These are phyloP conservation scores for Druceiella hillmani DNA, from an alignment of 2,888 invertebrate genomes.

Conservation along the genomic window DNA sequence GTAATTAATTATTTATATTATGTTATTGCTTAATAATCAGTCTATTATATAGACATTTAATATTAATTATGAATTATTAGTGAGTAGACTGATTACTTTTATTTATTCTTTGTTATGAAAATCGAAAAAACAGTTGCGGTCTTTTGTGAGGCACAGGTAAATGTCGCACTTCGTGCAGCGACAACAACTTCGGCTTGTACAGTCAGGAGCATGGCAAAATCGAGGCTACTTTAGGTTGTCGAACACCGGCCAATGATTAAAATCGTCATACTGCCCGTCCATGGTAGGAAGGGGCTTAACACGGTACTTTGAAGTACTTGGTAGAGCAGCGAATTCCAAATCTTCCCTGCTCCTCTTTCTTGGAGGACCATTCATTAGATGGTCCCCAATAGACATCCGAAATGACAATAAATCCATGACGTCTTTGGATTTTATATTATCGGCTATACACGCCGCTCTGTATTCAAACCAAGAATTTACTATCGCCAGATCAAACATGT, in stretches of 20 bases:
- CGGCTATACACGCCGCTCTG: constrained; percentile 16
- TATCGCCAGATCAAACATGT: constrained; percentile 18
- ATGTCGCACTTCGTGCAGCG: constrained; percentile 24
- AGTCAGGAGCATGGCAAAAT: constrained; percentile 13
- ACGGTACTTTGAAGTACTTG: constrained; percentile 15
- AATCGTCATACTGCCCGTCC: constrained; percentile 19
- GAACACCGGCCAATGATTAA: constrained; percentile 23
- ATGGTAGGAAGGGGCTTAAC: constrained; percentile 15
- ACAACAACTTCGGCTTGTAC: constrained; percentile 19
- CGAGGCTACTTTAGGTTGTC: constrained; percentile 13
- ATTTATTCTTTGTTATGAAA: constrained; percentile 6
- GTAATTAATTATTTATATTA: too few species aligned
- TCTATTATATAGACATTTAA: too few species aligned
- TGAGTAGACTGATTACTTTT: too few species aligned
- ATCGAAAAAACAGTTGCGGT: constrained; percentile 8
- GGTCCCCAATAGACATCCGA: constrained; percentile 19
- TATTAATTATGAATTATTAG: too few species aligned
- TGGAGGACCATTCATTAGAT: constrained; percentile 17
- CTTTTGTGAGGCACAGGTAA: constrained; percentile 22
- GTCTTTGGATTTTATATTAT: constrained; percentile 11
- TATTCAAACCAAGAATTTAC: constrained; percentile 25
- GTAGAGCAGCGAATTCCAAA: constrained; percentile 17
- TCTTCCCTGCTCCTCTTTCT: constrained; percentile 15
- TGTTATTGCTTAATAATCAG: too few species aligned
- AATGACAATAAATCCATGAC: constrained; percentile 21